phyloP scores from a whole-genome alignment of 2,888 invertebrate species.

The Polyommatus iphigenia region DNA sequence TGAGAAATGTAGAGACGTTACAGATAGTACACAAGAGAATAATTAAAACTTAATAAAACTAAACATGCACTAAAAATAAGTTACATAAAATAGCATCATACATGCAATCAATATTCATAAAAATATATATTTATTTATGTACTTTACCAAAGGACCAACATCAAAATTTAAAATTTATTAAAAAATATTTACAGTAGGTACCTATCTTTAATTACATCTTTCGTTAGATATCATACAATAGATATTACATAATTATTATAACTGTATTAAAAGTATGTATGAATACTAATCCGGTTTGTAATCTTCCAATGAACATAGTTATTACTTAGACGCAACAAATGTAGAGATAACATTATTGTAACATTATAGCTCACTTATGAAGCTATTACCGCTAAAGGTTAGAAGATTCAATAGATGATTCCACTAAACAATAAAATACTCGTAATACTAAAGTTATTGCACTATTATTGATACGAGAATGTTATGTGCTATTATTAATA shows the following conservation, averaged over 20 bases:
- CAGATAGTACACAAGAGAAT: no score
- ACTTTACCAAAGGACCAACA: no score
- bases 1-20: no score
- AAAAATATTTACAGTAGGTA: background rate
- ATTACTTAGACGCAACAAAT: background rate
- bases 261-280: background rate
- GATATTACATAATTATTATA: background rate
- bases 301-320: constrained; percentile 1
- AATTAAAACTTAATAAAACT: no score
- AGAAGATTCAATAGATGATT: background rate
- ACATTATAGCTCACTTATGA: background rate
- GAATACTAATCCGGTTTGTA: background rate
- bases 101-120: no score
- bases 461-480: background rate
- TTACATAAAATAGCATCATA: no score
- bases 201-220: background rate
- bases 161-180: background rate
- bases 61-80: no score
- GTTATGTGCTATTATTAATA: background rate
- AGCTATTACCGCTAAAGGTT: background rate
- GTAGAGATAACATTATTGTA: background rate
- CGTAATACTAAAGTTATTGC: background rate
- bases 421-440: background rate
- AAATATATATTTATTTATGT: no score
- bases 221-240: background rate